Base-by-base conservation (phyloP, 2,888 invertebrate species). In the Adelognathus sp. region DNA sequence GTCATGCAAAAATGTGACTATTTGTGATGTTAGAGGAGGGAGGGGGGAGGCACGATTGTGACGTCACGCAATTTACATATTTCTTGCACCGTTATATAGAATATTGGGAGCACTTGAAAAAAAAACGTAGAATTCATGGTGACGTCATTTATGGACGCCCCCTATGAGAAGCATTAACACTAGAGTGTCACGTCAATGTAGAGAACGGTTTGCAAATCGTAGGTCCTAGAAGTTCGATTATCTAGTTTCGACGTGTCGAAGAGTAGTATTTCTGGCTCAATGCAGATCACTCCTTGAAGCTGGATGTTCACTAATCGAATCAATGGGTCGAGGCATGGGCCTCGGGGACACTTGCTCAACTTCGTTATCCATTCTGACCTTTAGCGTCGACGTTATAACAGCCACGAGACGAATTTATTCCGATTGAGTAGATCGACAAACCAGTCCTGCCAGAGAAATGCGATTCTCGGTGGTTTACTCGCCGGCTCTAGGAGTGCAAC, bases 371-470 rank as follows among this genome's bases (percentile, higher is more conserved):
- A 14, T 52, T 27, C n/a, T 14, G 52, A 27, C 24, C 24, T 46
- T 46, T 46, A 11, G 21, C 18, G 7, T 3, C 46, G 39, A 3
- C 9, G 18, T 46, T 46, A 3, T 21, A 21, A 21, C 18, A 46
- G 3, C 11, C 3, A 46, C 46, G 46, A 18, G 11, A 3, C 36
- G 29, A 16, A 44, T 29, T 31, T 29, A 36, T 31, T 50, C 36
- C 33, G n/a, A 41, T 31, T 16, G 39, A 14, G 36, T 29, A 9
- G 29, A 52, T 46, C 11, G 33, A 50, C 29, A 31, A 29, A 33
- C n/a, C n/a, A 46, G 18, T 29, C 39, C 27, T 4, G 11, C 2
- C 9, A n/a, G 31, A 52, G 46, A 64, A 78, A 73, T 52, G 50
- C 50, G 46, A 50, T 50, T 29, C 33, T 29, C 33, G 24, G 18